Base-by-base conservation (phyloP, 2,888 invertebrate species). In the Emmelina monodactyla region DNA sequence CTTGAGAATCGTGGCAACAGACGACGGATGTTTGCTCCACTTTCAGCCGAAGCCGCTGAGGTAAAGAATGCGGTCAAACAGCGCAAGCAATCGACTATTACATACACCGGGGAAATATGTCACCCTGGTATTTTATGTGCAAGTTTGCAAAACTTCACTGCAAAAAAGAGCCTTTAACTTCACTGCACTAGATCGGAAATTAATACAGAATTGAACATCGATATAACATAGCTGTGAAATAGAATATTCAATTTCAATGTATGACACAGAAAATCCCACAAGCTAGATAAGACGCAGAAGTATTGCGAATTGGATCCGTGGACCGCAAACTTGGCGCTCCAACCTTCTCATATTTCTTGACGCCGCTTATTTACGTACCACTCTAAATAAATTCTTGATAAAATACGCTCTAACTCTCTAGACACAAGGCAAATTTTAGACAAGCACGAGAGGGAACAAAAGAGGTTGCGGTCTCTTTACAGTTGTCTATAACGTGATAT, bases 1-100 rank as follows among this genome's bases (percentile, higher is more conserved):
- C n/a, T n/a, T n/a, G n/a, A n/a, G n/a, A 60, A 60, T 62, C 56
- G 59, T 52, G 51, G 52, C 55, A 58, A 51, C 51, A 50, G 44
- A 42, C 45, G 57, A 50, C 72, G 73, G 71, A 73, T 60, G 64
- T 54, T 46, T 58, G 75, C 53, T 65, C 73, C 43, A 75, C 63
- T 71, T 76, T 62, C 55, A 50, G 55, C 55, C 49, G 47, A 53
- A 50, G 55, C 41, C 58, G 57, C 49, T 57, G 53, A 46, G 44
- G 44, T 51, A 46, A 63, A 62, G 70, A 78, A 78, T 78, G 76
- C 75, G 73, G 76, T 56, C 73, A 66, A 41, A 53, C 61, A 25
- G 25, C 25, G 25, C 25, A 10, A 10, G 25, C 25, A 25, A 7
- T 63, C 57, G 58, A 43, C 38, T 50, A 42, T 52, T 53, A 46